phyloP scores from a whole-genome alignment of 2,113 vertebrate genomes.

The Oncorhynchus tshawytscha region DNA sequence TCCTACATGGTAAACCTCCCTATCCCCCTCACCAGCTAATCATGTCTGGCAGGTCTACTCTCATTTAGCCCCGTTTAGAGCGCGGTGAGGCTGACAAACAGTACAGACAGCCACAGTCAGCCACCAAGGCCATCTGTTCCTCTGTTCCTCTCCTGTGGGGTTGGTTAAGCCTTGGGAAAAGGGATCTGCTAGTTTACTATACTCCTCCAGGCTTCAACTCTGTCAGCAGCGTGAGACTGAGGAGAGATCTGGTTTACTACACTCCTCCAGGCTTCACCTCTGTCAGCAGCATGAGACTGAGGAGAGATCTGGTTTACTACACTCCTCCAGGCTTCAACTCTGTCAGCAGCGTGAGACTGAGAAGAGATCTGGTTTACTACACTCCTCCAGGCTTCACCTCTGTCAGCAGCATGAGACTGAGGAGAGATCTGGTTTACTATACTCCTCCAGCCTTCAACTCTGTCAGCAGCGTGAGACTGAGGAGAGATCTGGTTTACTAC shows the following conservation, averaged over 20 bases:
- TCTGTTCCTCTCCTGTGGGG: slow-evolving; percentile 60
- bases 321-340: slow-evolving; percentile 6
- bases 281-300: no score
- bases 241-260: slow-evolving; percentile 5
- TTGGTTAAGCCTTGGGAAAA: slow-evolving; percentile 55
- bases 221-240: slow-evolving; percentile 22
- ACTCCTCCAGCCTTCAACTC: slow-evolving; percentile 4
- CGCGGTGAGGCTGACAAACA: slow-evolving; percentile 55
- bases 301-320: slow-evolving; percentile 13
- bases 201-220: slow-evolving; percentile 9
- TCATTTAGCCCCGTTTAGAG: slow-evolving; percentile 63
- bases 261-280: no score
- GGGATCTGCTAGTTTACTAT: slow-evolving; percentile 39
- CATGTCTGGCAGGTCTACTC: slow-evolving; percentile 52
- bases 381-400: slow-evolving; percentile 5
- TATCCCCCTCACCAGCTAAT: slow-evolving; percentile 51
- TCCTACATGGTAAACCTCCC: slow-evolving; percentile 17
- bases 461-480: slow-evolving; percentile 24
- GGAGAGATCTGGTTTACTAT: slow-evolving; percentile 21
- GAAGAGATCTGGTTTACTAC: slow-evolving; percentile 23
- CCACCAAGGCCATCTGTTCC: slow-evolving; percentile 64
- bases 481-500: slow-evolving; percentile 21
- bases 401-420: slow-evolving; percentile 21
- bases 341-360: slow-evolving; percentile 22
- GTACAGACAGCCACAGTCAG: slow-evolving; percentile 42